These are phyloP conservation scores for Dolichotis patagonum DNA, from an alignment of 2,113 vertebrate genomes.

Conservation along the genomic window DNA sequence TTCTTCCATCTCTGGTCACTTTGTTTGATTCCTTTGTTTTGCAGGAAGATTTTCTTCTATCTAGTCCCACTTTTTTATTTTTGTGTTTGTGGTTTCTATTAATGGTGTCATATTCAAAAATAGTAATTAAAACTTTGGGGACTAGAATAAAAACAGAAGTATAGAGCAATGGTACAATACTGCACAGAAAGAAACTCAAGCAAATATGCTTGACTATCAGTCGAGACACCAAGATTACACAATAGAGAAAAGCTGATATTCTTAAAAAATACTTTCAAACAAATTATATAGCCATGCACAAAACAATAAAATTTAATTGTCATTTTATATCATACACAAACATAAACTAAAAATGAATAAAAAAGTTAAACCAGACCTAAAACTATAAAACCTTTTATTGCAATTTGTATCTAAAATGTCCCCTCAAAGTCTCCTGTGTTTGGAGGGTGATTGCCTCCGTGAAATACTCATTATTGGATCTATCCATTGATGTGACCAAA, in stretches of 20 bases:
- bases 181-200: not conserved
- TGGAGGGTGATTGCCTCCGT: not conserved
- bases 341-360: not conserved
- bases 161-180: not conserved
- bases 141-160: not conserved
- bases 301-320: not conserved
- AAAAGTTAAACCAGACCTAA: not conserved
- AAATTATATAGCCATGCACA: not conserved
- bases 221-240: not conserved
- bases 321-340: not conserved
- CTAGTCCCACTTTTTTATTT: not conserved
- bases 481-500: not conserved
- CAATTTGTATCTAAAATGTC: not conserved
- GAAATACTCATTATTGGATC: not conserved
- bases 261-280: not conserved
- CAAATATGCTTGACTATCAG: not conserved
- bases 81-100: not conserved
- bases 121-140: not conserved
- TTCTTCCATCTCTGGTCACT: too few species aligned
- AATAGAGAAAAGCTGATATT: not conserved
- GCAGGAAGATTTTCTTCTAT: not conserved
- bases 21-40: not conserved
- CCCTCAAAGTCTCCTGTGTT: not conserved
- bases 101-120: not conserved
- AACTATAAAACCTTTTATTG: not conserved